A percentile compares a stretch with the other conserved stretches of the same genome.
Conservation (phyloP, 2,888 invertebrate genomes). For the Agonopterix heracliana region DNA sequence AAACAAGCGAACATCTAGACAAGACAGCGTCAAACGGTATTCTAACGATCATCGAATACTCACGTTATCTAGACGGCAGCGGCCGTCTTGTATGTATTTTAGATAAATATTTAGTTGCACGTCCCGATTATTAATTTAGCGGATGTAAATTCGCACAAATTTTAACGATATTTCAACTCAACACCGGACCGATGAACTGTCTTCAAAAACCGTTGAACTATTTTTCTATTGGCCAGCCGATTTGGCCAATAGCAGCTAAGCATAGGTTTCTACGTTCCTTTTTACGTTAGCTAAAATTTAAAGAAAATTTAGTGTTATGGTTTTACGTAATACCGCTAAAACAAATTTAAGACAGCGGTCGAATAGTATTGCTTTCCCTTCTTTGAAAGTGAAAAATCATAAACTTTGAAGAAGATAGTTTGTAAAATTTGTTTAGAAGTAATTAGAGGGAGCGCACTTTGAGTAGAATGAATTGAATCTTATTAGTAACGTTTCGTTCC, state of each 20-base stretch:
- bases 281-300: slow-evolving; percentile 13
- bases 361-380: too few species aligned
- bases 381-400: too few species aligned
- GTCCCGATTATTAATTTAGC: slow-evolving; percentile 25
- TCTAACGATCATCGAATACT: slow-evolving; percentile 41
- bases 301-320: too few species aligned
- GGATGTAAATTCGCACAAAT: slow-evolving; percentile 44
- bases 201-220: slow-evolving; percentile 67
- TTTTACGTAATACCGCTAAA: too few species aligned
- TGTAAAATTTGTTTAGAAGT: too few species aligned
- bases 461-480: too few species aligned
- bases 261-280: slow-evolving; percentile 27
- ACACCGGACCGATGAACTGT: slow-evolving; percentile 52
- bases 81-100: slow-evolving; percentile 47
- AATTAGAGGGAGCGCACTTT: too few species aligned
- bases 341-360: too few species aligned
- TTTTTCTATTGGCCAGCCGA: slow-evolving; percentile 45
- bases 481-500: too few species aligned
- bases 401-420: too few species aligned
- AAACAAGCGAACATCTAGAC: slow-evolving; percentile 63
- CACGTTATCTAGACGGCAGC: slow-evolving; percentile 45
- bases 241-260: slow-evolving; percentile 36
- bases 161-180: slow-evolving; percentile 46
- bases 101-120: slow-evolving; percentile 38
- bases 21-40: slow-evolving; percentile 42